Conservation (phyloP, 2,113 vertebrate genomes). For the zebrafish (Danio rerio) region DNA sequence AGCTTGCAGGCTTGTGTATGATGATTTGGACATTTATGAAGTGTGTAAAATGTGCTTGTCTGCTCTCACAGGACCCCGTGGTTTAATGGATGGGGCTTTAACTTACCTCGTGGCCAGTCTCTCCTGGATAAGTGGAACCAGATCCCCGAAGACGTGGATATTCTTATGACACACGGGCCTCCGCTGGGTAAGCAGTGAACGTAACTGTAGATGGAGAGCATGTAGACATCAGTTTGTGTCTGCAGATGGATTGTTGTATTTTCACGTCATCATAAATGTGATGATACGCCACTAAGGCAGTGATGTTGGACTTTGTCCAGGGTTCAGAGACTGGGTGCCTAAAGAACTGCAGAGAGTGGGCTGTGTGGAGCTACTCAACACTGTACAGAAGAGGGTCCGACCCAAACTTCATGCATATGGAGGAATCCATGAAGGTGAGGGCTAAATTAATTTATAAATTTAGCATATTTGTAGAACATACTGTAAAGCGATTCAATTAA, state of each 20-base stretch:
- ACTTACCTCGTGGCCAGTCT: conserved; percentile 90
- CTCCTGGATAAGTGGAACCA: conserved; percentile 94
- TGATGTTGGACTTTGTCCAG: conserved; percentile 64
- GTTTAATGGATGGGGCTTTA: conserved; percentile 95
- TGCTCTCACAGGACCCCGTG: conserved; percentile 87
- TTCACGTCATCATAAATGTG: conserved; percentile 1
- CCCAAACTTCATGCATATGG: conserved; percentile 90
- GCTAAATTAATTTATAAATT: not conserved
- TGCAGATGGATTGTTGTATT: not conserved
- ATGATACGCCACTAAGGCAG: not conserved
- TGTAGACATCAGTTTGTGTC: conserved; percentile 26
- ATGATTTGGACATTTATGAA: conserved; percentile 32
- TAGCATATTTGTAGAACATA: not conserved
- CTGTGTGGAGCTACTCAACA: conserved; percentile 90
- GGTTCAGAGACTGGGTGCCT: conserved; percentile 92
- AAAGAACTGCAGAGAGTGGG: conserved; percentile 90
- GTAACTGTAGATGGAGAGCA: conserved; percentile 3
- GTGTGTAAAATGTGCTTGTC: conserved; percentile 45
- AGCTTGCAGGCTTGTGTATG: conserved; percentile 10
- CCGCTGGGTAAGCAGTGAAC: conserved; percentile 82
- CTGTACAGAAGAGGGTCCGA: conserved; percentile 86
- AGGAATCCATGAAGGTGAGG: conserved; percentile 87
- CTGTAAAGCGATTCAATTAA: not conserved
- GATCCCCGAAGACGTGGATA: conserved; percentile 89
- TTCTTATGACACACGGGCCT: conserved; percentile 92